Evolutionary conservation across 2,888 invertebrate species (phyloP), one percentile per base, ranked within the genome.

Genomic region (Falcaria lacertinaria): DNA sequence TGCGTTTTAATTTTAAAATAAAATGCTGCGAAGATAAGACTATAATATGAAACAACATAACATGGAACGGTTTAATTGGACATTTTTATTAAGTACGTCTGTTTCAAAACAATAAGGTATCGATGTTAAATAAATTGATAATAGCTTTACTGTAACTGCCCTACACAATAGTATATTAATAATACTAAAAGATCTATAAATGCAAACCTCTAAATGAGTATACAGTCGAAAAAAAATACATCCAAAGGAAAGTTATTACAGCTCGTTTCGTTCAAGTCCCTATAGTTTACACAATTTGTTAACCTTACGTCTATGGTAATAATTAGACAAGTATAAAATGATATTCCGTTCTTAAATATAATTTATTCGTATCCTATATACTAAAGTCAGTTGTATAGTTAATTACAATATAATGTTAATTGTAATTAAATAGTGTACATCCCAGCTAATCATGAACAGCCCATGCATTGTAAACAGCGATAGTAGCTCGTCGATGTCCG

Each of bases 311-410:
- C 82, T 88, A 86, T 80, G 86, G 86, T 87, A 85, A 80, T 78
- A 84, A 82, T 86, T 83, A 87, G 80, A 87, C 88, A 85, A 88
- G 89, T 89, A 89, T 85, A 89, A 89, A 89, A 88, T 86, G 88
- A 89, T 88, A 86, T 80, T 85, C 80, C 76, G 75, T 73, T 64
- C 80, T 84, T 85, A 85, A 69, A 80, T 73, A 80, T 84, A 83
- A 4, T 74, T 71, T 81, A 82, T 80, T 72, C 74, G 71, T 87
- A 87, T 62, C 81, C 85, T 88, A 88, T 69, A 75, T 11, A 78
- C 84, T 87, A 87, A 72, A 80, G 79, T 88, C 85, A 81, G 80
- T 87, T 87, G 83, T 86, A 86, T 85, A 87, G 75, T 74, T 78
- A 68, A 75, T 74, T 79, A 77, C 69, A 68, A 71, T 75, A 74